Conservation (phyloP, 2,113 vertebrate genomes). For the Silurus glanis region DNA sequence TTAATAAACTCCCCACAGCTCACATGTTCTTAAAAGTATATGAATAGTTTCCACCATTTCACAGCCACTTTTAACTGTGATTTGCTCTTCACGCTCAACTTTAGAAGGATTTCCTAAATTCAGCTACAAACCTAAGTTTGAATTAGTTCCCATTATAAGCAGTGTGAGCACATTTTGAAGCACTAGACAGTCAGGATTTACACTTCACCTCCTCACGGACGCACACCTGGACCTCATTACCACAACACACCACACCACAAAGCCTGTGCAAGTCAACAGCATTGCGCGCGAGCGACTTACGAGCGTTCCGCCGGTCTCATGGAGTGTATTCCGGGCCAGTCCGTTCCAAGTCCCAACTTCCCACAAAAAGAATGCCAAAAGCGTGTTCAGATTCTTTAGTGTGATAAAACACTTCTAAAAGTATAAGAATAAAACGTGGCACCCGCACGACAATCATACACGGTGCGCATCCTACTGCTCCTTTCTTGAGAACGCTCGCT, state of each 20-base stretch:
- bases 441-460: neutral
- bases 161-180: neutral
- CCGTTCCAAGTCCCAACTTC: neutral
- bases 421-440: neutral
- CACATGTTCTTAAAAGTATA: neutral
- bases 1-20: neutral
- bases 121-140: neutral
- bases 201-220: neutral
- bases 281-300: neutral
- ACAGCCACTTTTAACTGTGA: neutral
- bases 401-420: neutral
- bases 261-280: neutral
- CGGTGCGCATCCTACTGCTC: neutral
- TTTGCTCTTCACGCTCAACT: neutral
- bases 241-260: neutral
- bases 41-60: neutral
- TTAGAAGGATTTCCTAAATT: neutral
- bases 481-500: neutral
- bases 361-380: neutral
- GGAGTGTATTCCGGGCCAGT: neutral
- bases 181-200: neutral
- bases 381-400: neutral
- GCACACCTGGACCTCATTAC: neutral
- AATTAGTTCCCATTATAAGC: neutral
- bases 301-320: neutral